Evolutionary conservation across 2,888 invertebrate species (phyloP), one percentile per base, ranked within the genome.

Genomic region (Volucella bombylans): DNA sequence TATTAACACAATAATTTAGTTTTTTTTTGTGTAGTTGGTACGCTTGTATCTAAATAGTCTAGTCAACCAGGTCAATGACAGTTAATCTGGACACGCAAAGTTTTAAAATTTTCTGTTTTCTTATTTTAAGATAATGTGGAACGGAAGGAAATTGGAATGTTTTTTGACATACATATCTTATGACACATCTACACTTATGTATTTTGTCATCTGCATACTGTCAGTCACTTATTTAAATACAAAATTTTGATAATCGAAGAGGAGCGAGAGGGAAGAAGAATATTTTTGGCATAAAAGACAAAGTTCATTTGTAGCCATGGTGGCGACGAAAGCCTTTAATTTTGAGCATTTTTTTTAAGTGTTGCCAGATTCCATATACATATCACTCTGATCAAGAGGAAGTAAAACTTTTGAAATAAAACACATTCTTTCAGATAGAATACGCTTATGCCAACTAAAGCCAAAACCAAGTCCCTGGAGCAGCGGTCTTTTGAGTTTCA

Each of bases 1-100:
- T 54, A 49, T 65, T 57, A 55, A 43, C 39, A 68, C 54, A 50
- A 9, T 59, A 54, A 6, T 31, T 31, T 31, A 31, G 1, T 31
- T 31, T 31, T 31, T 69, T 23, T 23, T 23, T 3, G 18, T 23
- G 18, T 49, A 54, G 8, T 64, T 38, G 62, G 57, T 69, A 52
- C 81, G 4, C 45, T 50, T 39, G 65, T 47, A 68, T 71, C 80
- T 72, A 72, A 76, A 68, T 67, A 72, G 69, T 62, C 76, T 67
- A 72, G 69, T 62, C 76, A 87, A 86, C 82, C 79, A 79, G 86
- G 87, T 87, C 87, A 87, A 87, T 82, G 87, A 80, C 86, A 87
- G 86, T 69, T 69, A 54, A 57, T 74, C 49, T 65, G 39, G 18
- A 61, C 43, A 31, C 45, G 54, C 23, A 10, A 54, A 43, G 45